A percentile compares a stretch with the other conserved stretches of the same genome.
Evolutionary conservation across 2,113 vertebrate genomes (phyloP).

Genomic region (Spilogale gracilis): DNA sequence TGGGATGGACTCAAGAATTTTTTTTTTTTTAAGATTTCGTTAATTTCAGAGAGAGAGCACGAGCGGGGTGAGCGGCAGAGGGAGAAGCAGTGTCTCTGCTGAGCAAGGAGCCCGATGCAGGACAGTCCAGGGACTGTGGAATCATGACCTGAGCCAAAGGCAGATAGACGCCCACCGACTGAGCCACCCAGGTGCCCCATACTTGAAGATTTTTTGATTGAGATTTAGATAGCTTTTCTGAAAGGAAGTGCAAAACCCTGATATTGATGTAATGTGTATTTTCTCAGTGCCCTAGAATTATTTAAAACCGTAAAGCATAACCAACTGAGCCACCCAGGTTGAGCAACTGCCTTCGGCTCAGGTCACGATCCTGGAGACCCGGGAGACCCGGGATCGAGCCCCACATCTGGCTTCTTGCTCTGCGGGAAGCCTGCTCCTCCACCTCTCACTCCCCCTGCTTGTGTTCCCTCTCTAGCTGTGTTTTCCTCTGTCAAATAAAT

Average conservation of each 20-base stretch:
- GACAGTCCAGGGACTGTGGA: not conserved
- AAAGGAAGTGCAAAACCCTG: constrained; percentile 12
- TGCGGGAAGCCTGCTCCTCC: no score
- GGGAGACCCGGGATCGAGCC: no score
- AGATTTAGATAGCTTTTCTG: constrained; percentile 20
- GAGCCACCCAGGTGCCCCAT: not conserved
- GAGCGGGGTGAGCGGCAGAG: not conserved
- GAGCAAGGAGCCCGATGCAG: not conserved
- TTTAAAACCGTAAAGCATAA: not conserved
- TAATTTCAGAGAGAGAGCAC: not conserved
- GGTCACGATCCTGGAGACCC: no score
- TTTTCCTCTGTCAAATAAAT: no score
- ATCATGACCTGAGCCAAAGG: not conserved
- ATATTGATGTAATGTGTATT: not conserved
- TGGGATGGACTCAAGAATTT: not conserved
- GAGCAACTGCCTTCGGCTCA: no score
- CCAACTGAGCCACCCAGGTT: no score
- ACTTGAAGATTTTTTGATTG: not conserved
- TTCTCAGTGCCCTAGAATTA: constrained; percentile 1
- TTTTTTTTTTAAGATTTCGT: not conserved
- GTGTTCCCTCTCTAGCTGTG: no score
- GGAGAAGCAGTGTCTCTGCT: not conserved
- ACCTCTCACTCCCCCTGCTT: no score
- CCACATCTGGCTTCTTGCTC: no score
- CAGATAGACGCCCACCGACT: not conserved